These are phyloP conservation scores for Drosophila ezoana DNA, from an alignment of 2,888 invertebrate genomes.

Conservation along the genomic window DNA sequence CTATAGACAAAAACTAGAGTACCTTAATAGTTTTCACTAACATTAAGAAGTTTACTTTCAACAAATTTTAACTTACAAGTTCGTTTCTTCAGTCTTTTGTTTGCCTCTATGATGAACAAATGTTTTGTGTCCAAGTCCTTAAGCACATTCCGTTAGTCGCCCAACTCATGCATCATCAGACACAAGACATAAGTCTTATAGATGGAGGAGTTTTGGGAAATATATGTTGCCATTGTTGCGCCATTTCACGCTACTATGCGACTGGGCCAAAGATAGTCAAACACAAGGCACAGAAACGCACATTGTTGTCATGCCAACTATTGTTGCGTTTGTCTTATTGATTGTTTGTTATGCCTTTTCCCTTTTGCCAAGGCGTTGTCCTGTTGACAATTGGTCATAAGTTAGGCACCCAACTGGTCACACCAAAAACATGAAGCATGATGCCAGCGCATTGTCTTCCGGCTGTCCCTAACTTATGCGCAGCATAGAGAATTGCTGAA, in stretches of 20 bases:
- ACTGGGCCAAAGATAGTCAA: slow-evolving; percentile 29
- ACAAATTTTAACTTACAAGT: slow-evolving; percentile 23
- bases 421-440: slow-evolving; percentile 53
- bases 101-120: slow-evolving; percentile 4
- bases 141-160: slow-evolving; percentile 56
- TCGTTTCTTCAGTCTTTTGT: slow-evolving; percentile 28
- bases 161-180: slow-evolving; percentile 63
- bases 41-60: slow-evolving; percentile 12
- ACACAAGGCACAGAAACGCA: slow-evolving; percentile 62
- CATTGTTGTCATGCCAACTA: slow-evolving; percentile 53
- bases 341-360: slow-evolving; percentile 79
- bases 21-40: background rate
- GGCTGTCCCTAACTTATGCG: slow-evolving; percentile 49
- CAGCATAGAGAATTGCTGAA: slow-evolving; percentile 35
- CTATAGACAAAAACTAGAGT: background rate
- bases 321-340: slow-evolving; percentile 62
- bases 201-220: slow-evolving; percentile 67
- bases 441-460: slow-evolving; percentile 70
- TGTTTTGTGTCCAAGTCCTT: slow-evolving; percentile 17
- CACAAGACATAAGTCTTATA: slow-evolving; percentile 26
- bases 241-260: slow-evolving; percentile 58
- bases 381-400: slow-evolving; percentile 71
- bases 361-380: slow-evolving; percentile 58
- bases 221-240: slow-evolving; percentile 73
- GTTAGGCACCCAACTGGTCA: slow-evolving; percentile 50